These are phyloP conservation scores for Tachyglossus aculeatus DNA, from an alignment of 2,797 vertebrate species.

Conservation along the genomic window DNA sequence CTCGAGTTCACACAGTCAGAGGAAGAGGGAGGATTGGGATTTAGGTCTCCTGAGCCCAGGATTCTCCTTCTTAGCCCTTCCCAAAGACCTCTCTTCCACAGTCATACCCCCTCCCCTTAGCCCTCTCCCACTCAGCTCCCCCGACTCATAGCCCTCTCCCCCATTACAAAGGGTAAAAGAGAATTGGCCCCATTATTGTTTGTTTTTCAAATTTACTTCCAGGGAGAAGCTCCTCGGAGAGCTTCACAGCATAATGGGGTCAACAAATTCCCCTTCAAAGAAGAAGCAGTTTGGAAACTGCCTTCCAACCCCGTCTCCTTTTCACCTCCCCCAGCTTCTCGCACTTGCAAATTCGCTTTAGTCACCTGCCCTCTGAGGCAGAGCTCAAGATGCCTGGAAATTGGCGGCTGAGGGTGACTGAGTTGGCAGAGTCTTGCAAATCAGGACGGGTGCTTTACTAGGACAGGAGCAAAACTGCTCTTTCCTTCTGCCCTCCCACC, in stretches of 20 bases:
- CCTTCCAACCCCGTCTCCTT: background rate
- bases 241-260: background rate
- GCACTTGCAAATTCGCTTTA: background rate
- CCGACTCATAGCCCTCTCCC: no score
- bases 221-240: background rate
- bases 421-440: no score
- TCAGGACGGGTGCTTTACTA: no score
- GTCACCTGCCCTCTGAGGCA: background rate
- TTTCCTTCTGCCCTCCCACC: no score
- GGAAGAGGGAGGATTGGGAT: background rate
- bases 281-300: background rate
- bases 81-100: no score
- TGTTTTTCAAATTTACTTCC: background rate
- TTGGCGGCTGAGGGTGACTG: no score
- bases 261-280: no score
- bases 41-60: slow-evolving; percentile 13
- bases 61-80: no score
- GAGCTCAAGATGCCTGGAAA: no score
- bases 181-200: background rate
- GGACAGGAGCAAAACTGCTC: no score
- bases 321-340: background rate
- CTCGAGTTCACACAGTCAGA: slow-evolving; percentile 31
- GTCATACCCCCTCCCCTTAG: background rate
- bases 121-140: background rate
- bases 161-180: background rate